Base-by-base conservation (phyloP, 2,888 invertebrate species). In the Minunthozetes semirufus region DNA sequence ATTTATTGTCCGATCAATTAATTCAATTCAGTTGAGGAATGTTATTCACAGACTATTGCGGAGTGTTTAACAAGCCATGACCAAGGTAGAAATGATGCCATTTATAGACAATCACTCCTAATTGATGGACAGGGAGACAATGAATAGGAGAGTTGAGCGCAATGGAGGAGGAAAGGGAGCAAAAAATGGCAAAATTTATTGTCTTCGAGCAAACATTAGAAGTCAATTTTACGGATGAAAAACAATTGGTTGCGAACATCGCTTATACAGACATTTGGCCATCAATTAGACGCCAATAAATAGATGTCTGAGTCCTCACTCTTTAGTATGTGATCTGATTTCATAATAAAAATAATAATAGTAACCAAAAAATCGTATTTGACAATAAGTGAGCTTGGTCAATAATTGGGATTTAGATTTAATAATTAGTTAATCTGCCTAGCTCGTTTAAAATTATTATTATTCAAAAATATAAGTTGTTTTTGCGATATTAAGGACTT, bases 221-320 rank as follows among this genome's bases (percentile, higher is more conserved):
- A 59, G 59, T 59, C 59, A 59, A 59, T 59, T 59, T 59, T 59
- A 59, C 59, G 59, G 59, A 59, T 59, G 59, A 27, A 27, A 59
- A 59, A 59, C 59, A 59, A 59, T 59, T 59, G 59, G 59, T 59
- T 59, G 19, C 5, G 25, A 59, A 59, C 22, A 59, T 59, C 59
- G 19, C 5, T 59, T 59, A 22, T 59, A 53, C 9, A 22, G 59
- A 25, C 59, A 27, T 59, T 59, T 59, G 59, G 59, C 59, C 59
- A 59, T 59, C 59, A 59, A 59, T 59, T 59, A 59, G 15, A 17
- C 15, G 9, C 48, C 42, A 48, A 48, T 48, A 42, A 48, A 48
- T 48, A 48, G 48, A 48, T 48, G 17, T 48, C 42, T 42, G 8
- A 42, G 42, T 42, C 42, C 6, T 42, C 13, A 13, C 13, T 9